phyloP scores from a whole-genome alignment of 2,797 vertebrate genomes.

The Oryzias sinensis region DNA sequence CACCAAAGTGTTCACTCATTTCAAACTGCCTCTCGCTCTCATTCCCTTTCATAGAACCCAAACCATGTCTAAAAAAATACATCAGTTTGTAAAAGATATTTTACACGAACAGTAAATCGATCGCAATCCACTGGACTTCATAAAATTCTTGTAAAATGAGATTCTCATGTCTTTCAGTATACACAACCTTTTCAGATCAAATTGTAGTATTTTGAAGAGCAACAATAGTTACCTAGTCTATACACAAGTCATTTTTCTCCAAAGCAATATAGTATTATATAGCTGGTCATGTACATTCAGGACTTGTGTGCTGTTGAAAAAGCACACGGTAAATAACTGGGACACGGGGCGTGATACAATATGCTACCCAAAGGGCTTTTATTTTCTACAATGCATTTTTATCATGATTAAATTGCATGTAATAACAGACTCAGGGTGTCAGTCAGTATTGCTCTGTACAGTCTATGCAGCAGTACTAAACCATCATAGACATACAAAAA shows the following conservation, averaged over 20 bases:
- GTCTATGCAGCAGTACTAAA: conserved; percentile 55
- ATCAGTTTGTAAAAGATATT: conserved; percentile 83
- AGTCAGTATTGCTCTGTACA: conserved; percentile 71
- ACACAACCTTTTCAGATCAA: conserved; percentile 70
- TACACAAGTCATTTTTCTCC: conserved; percentile 68
- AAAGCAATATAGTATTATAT: conserved; percentile 63
- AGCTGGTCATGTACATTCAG: conserved; percentile 64
- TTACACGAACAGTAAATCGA: conserved; percentile 81
- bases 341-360: conserved; percentile 68
- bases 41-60: conserved; percentile 82
- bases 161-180: conserved; percentile 71
- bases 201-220: conserved; percentile 62
- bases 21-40: conserved; percentile 79
- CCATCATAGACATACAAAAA: conserved; percentile 60
- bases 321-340: conserved; percentile 64
- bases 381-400: conserved; percentile 67
- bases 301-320: conserved; percentile 58
- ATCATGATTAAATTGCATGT: conserved; percentile 61
- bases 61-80: conserved; percentile 85
- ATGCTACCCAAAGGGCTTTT: conserved; percentile 71
- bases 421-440: conserved; percentile 52
- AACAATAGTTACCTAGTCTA: conserved; percentile 68
- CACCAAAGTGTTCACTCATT: conserved; percentile 77
- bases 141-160: conserved; percentile 68
- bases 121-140: conserved; percentile 67